A percentile compares a stretch with the other conserved stretches of the same genome.
Evolutionary conservation across 2,113 vertebrate genomes (phyloP).

Genomic region (Aegithalos caudatus): DNA sequence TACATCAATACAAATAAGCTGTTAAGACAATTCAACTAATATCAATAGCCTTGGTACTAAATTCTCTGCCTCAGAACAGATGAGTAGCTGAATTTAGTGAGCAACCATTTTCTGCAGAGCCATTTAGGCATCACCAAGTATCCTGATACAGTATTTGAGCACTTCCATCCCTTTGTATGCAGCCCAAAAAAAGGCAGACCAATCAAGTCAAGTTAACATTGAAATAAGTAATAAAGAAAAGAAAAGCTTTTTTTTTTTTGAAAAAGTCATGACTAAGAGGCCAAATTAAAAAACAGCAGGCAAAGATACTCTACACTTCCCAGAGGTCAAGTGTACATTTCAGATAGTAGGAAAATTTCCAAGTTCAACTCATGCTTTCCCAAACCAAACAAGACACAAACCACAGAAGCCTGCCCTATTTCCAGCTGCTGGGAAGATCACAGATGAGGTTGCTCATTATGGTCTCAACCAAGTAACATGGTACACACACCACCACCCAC

Average conservation of each 20-base stretch:
- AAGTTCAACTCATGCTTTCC: conserved; percentile 12
- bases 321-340: neutral
- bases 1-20: neutral
- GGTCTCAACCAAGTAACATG: neutral
- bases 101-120: neutral
- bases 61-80: neutral
- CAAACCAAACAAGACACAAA: conserved; percentile 39
- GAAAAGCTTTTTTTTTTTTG: neutral
- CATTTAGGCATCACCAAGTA: neutral
- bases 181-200: neutral
- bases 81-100: neutral
- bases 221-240: neutral
- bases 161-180: neutral
- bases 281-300: neutral
- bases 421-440: conserved; percentile 10
- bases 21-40: neutral
- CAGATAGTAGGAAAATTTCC: neutral
- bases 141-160: neutral
- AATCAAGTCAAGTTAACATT: neutral
- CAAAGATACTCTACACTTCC: neutral
- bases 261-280: neutral
- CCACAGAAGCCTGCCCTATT: neutral
- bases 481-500: neutral
- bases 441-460: neutral
- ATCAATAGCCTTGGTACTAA: neutral